Evolutionary conservation across 2,113 vertebrate genomes (phyloP).

Genomic region (Geothlypis trichas): DNA sequence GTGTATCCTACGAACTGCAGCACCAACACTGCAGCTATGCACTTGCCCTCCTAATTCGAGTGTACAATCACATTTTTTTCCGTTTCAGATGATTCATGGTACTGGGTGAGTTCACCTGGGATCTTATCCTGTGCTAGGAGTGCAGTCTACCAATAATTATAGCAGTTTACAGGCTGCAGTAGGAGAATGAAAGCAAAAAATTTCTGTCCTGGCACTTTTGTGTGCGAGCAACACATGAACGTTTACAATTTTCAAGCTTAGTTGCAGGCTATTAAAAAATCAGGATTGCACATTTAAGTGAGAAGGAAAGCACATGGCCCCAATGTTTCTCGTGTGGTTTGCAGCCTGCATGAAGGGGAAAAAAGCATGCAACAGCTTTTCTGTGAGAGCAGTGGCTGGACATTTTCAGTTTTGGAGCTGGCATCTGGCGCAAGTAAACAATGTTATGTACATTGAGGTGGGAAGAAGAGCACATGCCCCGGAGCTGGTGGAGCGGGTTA

Average conservation of each 20-base stretch:
- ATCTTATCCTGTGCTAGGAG: no score
- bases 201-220: background rate
- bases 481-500: background rate
- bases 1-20: background rate
- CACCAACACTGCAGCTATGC: no score
- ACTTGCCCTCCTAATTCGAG: background rate
- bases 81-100: accelerated
- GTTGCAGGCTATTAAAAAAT: background rate
- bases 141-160: no score
- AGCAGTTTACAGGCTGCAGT: background rate
- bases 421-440: background rate
- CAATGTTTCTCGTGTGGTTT: background rate
- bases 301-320: background rate
- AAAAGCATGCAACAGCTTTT: background rate
- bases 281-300: background rate
- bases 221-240: background rate
- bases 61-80: background rate
- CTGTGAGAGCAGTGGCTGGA: background rate
- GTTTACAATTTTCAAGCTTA: background rate
- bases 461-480: background rate
- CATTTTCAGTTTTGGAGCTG: background rate
- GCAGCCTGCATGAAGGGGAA: background rate
- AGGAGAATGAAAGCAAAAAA: background rate
- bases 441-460: background rate
- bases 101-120: background rate